Evolutionary conservation across 2,113 vertebrate species (phyloP), one percentile per base, ranked within the genome.

Genomic region (Collichthys lucidus): DNA sequence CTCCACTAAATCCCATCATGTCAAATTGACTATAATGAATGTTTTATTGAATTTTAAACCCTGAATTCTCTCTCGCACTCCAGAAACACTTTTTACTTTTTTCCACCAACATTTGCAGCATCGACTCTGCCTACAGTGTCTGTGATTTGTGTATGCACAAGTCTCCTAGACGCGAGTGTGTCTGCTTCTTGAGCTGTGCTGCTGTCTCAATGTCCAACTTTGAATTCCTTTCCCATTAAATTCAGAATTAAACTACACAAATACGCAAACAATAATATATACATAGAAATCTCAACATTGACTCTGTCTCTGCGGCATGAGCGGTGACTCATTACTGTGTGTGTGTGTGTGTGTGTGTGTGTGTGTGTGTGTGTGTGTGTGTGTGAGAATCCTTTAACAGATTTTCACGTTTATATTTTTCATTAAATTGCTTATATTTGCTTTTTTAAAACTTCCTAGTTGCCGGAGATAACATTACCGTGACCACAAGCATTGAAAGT

Each of bases 381-480:
- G 26, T 26, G 26, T 26, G 47, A 78, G 52, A 61, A 60, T 47
- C 62, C 52, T 66, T 35, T 22, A 52, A 42, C 44, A 64, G 50
- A 66, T 53, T 62, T 78, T 9, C n/a, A 17, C 63, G 26, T 63
- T 63, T 19, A 42, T 72, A 59, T 40, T 69, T 69, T 73, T 74
- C 19, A 77, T 50, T 29, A 68, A 77, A 72, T 61, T 2, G 12
- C 66, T 29, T 10, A 2, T 53, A 66, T 65, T 52, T 40, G 42
- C 46, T 19, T 65, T 3, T 57, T 1, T 22, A n/a, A 77, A 80
- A 79, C 24, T 4, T 47, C 20, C 47, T 72, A 20, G 11, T 52
- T 70, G 9, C 22, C 56, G 15, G 17, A 8, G 0, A 73, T 22
- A 17, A 71, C 31, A 52, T 60, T 10, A 31, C 6, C 1, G 31